phyloP scores from a whole-genome alignment of 1,140 invertebrate genomes.

The Saccostrea glomerata region DNA sequence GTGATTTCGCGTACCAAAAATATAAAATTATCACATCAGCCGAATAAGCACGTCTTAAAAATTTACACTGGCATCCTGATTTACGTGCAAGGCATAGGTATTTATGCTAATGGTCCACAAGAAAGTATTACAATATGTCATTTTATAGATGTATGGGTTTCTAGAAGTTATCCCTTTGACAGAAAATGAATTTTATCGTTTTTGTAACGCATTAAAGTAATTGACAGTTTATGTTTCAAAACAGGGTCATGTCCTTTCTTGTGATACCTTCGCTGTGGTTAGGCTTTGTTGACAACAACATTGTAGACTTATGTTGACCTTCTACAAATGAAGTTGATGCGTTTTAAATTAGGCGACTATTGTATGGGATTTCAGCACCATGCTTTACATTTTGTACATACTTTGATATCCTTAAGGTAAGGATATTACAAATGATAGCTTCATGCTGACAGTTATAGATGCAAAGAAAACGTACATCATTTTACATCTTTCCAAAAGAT shows the following conservation, averaged over 20 bases:
- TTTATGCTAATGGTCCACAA: slow-evolving; percentile 3
- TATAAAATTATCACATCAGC: slow-evolving; percentile 12
- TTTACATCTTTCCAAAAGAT: slow-evolving; percentile 11
- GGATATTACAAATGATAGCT: not conserved
- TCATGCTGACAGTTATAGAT: slow-evolving; percentile 34
- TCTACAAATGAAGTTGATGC: slow-evolving; percentile 11
- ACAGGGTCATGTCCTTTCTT: slow-evolving; percentile 17
- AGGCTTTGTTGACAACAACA: not conserved
- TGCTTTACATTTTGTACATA: slow-evolving; percentile 12
- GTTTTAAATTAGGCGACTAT: slow-evolving; percentile 9
- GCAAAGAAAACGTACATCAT: slow-evolving; percentile 22
- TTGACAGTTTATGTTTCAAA: slow-evolving; percentile 20
- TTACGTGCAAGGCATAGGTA: slow-evolving; percentile 15
- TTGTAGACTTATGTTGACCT: slow-evolving; percentile 13
- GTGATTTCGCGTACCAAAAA: slow-evolving; percentile 17
- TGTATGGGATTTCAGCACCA: not conserved
- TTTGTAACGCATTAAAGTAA: not conserved
- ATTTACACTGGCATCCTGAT: slow-evolving; percentile 16
- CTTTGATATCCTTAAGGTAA: slow-evolving; percentile 12
- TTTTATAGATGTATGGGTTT: not conserved
- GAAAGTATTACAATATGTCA: not conserved
- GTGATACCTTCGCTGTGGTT: not conserved
- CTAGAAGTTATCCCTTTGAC: not conserved
- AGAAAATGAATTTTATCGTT: not conserved
- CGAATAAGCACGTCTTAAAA: slow-evolving; percentile 18